Conservation (phyloP, 2,113 vertebrate species). For the Ovis aries region ARS-UI_Ramb_v3.0 NC_056072.1:16962501-16963000, state of each 20-base stretch:
- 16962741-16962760: constrained; percentile 98
- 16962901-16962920: not conserved
- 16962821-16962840: not conserved
- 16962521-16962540: not conserved
- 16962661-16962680: not conserved
- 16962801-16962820: not conserved
- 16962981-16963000: not conserved
- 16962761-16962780: constrained; percentile 97
- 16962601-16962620: not conserved
- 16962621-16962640: not conserved
- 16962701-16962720: not conserved
- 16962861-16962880: not conserved
- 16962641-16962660: not conserved
- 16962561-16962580: not conserved
- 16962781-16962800: constrained; percentile 40
- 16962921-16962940: not conserved
- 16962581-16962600: not conserved
- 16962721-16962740: constrained; percentile 95
- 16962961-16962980: not conserved
- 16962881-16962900: not conserved
- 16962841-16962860: not conserved
- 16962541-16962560: not conserved
- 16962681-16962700: not conserved
- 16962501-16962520: not conserved
- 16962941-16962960: not conserved